phyloP scores from a whole-genome alignment of 2,113 vertebrate species.

The Hiodon tergisus region DNA sequence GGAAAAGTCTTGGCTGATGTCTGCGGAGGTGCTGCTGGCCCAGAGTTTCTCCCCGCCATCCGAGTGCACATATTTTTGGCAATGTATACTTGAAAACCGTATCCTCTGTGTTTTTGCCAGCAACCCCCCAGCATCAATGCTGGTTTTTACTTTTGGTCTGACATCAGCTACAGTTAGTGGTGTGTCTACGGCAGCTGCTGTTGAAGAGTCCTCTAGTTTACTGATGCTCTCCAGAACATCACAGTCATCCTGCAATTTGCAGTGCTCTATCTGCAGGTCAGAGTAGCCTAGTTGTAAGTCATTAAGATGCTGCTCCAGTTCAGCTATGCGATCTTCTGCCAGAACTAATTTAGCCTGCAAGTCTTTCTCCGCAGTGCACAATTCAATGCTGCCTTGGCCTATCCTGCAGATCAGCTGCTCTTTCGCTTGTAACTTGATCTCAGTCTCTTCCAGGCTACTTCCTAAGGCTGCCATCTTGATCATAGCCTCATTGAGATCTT shows the following conservation, averaged over 20 bases:
- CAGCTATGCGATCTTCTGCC: conserved; percentile 62
- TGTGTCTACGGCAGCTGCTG: conserved; percentile 27
- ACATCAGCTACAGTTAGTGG: conserved; percentile 19
- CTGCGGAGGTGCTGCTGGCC: conserved; percentile 61
- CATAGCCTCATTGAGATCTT: conserved; percentile 79
- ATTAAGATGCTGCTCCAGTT: conserved; percentile 59
- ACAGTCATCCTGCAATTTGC: conserved; percentile 45
- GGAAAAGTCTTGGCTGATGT: conserved; percentile 62
- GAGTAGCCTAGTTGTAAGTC: conserved; percentile 58
- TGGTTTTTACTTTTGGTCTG: conserved; percentile 46
- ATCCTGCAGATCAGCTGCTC: conserved; percentile 73
- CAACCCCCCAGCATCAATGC: conserved; percentile 58
- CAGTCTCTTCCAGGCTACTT: conserved; percentile 80
- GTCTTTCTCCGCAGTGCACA: conserved; percentile 58
- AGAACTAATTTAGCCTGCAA: conserved; percentile 54
- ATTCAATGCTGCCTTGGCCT: conserved; percentile 44
- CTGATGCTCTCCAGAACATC: conserved; percentile 43
- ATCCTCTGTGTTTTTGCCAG: conserved; percentile 81
- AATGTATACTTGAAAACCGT: conserved; percentile 86
- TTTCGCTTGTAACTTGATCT: conserved; percentile 73
- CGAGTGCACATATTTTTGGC: conserved; percentile 77
- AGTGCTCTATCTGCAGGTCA: conserved; percentile 54
- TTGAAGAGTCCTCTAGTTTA: conserved; percentile 37
- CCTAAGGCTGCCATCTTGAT: conserved; percentile 80
- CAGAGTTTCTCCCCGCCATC: conserved; percentile 65